Percentiles rank a stretch among this genome's conserved stretches.
phyloP scores from a whole-genome alignment of 2,797 vertebrate species.

The Pseudopleuronectes americanus region DNA sequence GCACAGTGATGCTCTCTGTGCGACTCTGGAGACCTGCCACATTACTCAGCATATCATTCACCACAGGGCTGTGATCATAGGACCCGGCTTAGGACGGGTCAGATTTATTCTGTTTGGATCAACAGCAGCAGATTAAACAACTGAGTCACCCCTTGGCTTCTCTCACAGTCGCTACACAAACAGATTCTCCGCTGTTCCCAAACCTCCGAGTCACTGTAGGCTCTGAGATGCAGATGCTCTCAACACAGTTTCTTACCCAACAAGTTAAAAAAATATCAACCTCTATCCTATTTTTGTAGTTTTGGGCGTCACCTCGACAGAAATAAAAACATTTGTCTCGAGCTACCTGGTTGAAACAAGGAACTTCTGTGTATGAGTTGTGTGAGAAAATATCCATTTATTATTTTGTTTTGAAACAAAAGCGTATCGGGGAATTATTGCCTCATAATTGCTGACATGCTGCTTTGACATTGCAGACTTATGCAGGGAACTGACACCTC shows the following conservation, averaged over 20 bases:
- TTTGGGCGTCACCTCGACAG: too few species aligned
- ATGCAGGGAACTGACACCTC: not conserved
- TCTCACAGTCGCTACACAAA: constrained; percentile 9
- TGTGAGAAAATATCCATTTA: too few species aligned
- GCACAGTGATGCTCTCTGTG: constrained; percentile 21
- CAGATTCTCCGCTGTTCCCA: constrained; percentile 2
- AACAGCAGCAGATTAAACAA: constrained; percentile 57
- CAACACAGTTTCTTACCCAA: too few species aligned
- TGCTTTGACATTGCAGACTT: not conserved
- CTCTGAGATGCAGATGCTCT: not conserved
- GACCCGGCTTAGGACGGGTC: constrained; percentile 44
- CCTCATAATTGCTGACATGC: not conserved
- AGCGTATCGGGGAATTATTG: too few species aligned
- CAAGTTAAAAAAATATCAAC: too few species aligned
- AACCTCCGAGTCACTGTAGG: not conserved
- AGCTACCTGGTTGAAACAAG: too few species aligned
- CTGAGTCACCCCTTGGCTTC: constrained; percentile 61
- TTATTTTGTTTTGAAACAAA: too few species aligned
- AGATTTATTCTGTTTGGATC: constrained; percentile 68
- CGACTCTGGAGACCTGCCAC: constrained; percentile 52
- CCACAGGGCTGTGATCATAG: constrained; percentile 40
- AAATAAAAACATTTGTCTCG: too few species aligned
- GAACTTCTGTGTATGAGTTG: too few species aligned
- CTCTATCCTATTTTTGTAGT: too few species aligned
- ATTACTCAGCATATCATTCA: constrained; percentile 55